Evolutionary conservation across 2,797 vertebrate species (phyloP).

Genomic region (Heteromormyrus szaboi): DNA sequence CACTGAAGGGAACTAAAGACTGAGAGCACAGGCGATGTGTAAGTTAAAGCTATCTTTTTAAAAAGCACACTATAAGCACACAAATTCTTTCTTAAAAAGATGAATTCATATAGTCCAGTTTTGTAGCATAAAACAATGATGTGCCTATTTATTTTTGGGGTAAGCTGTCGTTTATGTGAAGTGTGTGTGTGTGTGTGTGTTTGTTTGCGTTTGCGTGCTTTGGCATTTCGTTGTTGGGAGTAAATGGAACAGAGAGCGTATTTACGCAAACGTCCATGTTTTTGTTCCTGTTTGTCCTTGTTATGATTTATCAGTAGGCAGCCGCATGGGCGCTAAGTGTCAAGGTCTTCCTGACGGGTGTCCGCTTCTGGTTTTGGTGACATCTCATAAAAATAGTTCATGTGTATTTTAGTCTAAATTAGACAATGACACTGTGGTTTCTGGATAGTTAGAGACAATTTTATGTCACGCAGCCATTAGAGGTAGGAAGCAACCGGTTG

Average conservation of each 20-base stretch:
- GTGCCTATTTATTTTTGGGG: background rate
- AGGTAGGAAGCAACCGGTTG: background rate
- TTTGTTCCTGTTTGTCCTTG: background rate
- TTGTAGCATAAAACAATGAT: background rate
- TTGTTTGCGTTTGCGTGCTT: background rate
- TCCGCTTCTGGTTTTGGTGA: constrained; percentile 24
- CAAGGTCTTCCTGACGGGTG: constrained; percentile 54
- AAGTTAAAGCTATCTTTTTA: constrained; percentile 39
- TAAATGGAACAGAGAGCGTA: background rate
- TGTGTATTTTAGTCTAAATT: constrained; percentile 43
- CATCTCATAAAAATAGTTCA: constrained; percentile 40
- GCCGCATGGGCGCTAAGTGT: constrained; percentile 28
- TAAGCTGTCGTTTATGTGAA: background rate
- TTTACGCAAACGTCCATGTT: background rate
- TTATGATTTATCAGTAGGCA: constrained; percentile 45
- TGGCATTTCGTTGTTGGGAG: background rate
- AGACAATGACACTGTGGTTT: constrained; percentile 24
- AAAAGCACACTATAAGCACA: background rate
- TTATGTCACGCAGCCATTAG: background rate
- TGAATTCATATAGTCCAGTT: background rate
- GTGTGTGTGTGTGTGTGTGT: background rate
- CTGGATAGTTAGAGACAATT: constrained; percentile 18
- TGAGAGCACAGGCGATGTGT: constrained; percentile 54
- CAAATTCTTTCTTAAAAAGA: background rate
- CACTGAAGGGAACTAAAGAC: constrained; percentile 67